phyloP scores from a whole-genome alignment of 1,140 invertebrate species.

The Pissodes strobi region DNA sequence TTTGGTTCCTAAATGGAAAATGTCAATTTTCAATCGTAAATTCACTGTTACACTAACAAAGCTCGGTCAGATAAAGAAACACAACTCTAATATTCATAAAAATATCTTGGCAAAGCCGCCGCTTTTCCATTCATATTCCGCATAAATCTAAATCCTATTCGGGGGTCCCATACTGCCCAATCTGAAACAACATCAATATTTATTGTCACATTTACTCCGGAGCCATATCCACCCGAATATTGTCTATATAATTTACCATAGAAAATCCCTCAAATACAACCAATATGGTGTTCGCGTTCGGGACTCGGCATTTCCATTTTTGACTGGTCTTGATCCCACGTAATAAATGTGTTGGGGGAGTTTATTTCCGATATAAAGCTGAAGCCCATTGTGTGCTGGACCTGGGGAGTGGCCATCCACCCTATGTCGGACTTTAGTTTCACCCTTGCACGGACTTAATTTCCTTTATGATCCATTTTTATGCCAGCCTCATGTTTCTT shows the following conservation, averaged over 20 bases:
- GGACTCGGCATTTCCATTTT: slow-evolving; percentile 38
- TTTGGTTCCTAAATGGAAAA: too few relatives aligned
- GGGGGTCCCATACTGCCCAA: slow-evolving; percentile 28
- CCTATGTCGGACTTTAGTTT: background rate
- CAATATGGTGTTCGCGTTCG: slow-evolving; percentile 41
- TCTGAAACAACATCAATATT: slow-evolving; percentile 32
- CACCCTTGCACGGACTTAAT: background rate
- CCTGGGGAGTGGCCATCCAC: slow-evolving; percentile 41
- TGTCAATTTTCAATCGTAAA: too few relatives aligned
- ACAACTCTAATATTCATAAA: slow-evolving; percentile 1
- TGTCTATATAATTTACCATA: slow-evolving; percentile 40
- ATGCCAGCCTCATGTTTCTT: too few relatives aligned
- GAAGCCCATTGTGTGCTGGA: slow-evolving; percentile 41
- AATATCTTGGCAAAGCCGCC: slow-evolving; percentile 11
- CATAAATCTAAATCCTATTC: slow-evolving; percentile 36
- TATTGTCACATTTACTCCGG: slow-evolving; percentile 34
- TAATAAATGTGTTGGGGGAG: slow-evolving; percentile 40
- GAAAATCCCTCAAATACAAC: slow-evolving; percentile 39
- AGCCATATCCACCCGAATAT: slow-evolving; percentile 34
- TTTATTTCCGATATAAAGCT: slow-evolving; percentile 38
- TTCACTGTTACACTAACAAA: too few relatives aligned
- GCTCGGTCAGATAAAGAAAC: background rate
- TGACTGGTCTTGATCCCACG: slow-evolving; percentile 35
- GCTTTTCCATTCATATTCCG: slow-evolving; percentile 36
- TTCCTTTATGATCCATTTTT: slow-evolving; percentile 1